These are phyloP conservation scores for Centruroides vittatus DNA, from an alignment of 1,140 invertebrate genomes.

Conservation along the genomic window DNA sequence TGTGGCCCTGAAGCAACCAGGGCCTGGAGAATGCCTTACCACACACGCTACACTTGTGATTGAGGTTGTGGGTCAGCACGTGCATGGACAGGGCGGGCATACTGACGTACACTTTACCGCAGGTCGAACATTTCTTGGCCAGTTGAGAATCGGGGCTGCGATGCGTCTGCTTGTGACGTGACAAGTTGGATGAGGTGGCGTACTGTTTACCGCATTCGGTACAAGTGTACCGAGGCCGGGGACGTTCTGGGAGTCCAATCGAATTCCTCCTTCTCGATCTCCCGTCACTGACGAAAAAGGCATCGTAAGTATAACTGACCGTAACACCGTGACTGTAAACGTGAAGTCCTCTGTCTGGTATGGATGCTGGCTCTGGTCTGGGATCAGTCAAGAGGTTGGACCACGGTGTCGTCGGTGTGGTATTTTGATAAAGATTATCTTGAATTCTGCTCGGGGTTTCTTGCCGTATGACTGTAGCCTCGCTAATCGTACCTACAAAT, in stretches of 20 bases:
- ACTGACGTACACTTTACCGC: slow-evolving; percentile 84
- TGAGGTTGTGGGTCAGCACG: slow-evolving; percentile 65
- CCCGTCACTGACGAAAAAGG: slow-evolving; percentile 86
- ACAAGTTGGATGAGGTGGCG: slow-evolving; percentile 88
- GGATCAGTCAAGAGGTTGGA: no score
- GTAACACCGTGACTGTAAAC: slow-evolving; percentile 33
- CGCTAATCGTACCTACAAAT: no score
- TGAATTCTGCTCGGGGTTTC: no score
- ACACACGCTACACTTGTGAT: slow-evolving; percentile 67
- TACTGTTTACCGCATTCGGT: slow-evolving; percentile 93
- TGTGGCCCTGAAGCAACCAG: slow-evolving; percentile 84
- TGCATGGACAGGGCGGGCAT: slow-evolving; percentile 98
- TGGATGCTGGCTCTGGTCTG: no score
- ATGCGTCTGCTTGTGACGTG: slow-evolving; percentile 92
- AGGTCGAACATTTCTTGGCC: slow-evolving; percentile 86
- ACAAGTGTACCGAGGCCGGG: slow-evolving; percentile 71
- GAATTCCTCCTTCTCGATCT: slow-evolving; percentile 50
- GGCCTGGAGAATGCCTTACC: slow-evolving; percentile 92
- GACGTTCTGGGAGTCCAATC: not conserved
- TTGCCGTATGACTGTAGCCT: no score
- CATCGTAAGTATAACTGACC: slow-evolving; percentile 83
- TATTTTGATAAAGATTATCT: no score
- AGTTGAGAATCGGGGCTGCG: slow-evolving; percentile 78
- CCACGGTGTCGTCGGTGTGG: no score
- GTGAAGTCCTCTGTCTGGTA: no score